Evolutionary conservation across 2,797 vertebrate genomes (phyloP).

Genomic region (Acestrorhynchus altus): DNA sequence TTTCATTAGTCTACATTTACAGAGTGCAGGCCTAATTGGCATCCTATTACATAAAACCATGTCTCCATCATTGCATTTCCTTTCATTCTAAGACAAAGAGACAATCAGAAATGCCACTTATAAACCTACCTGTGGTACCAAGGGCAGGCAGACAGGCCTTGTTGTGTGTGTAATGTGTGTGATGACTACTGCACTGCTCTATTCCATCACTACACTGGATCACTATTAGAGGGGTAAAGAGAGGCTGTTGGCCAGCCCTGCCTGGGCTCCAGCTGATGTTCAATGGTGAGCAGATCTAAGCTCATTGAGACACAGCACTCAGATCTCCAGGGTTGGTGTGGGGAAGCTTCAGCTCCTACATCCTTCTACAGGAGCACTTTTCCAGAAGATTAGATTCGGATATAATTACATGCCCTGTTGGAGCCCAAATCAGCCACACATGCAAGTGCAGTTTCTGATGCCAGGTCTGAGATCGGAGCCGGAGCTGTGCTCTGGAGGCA

Average conservation of each 20-base stretch:
- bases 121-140: conserved; percentile 18
- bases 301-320: conserved; percentile 50
- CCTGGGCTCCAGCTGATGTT: conserved; percentile 30
- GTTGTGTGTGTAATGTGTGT: not conserved
- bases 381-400: not conserved
- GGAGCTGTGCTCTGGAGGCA: not conserved
- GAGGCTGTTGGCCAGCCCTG: not conserved
- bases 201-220: too few species aligned
- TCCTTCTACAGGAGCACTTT: conserved; percentile 11
- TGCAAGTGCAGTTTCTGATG: too few species aligned
- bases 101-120: not conserved
- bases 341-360: conserved; percentile 18
- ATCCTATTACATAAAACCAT: not conserved
- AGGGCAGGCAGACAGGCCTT: not conserved
- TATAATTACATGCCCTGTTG: not conserved
- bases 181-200: not conserved
- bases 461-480: not conserved
- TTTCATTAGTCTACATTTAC: too few species aligned
- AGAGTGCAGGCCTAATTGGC: not conserved
- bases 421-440: too few species aligned
- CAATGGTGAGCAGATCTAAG: conserved; percentile 11
- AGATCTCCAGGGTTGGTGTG: not conserved
- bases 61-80: not conserved
- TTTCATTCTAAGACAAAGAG: not conserved
- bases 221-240: not conserved